phyloP scores from a whole-genome alignment of 2,113 vertebrate species.

The Parus major region DNA sequence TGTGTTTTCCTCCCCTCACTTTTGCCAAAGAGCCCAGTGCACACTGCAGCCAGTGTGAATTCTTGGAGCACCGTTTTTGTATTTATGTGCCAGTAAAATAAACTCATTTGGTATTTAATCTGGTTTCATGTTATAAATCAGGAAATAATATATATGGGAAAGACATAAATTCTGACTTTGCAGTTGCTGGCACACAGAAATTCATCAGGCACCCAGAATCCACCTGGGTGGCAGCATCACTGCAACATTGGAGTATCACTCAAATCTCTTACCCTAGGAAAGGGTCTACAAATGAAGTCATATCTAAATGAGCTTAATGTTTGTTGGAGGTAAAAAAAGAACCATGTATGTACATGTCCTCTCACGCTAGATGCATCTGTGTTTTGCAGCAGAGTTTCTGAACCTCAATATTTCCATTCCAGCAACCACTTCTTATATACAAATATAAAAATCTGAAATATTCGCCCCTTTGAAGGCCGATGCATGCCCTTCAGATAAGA shows the following conservation, averaged over 20 bases:
- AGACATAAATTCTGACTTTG: not conserved
- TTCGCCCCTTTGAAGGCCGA: not conserved
- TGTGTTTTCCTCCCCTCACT: not conserved
- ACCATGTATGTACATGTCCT: fast-evolving
- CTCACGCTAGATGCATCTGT: not conserved
- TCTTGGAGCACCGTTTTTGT: not conserved
- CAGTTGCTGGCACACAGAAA: not conserved
- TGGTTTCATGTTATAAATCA: not conserved
- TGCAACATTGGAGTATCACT: not conserved
- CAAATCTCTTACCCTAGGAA: not conserved
- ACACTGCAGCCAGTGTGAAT: not conserved
- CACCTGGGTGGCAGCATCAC: not conserved
- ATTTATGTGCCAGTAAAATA: not conserved
- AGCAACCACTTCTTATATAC: not conserved
- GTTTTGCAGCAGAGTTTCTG: not conserved
- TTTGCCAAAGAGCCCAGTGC: not conserved
- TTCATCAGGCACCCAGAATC: not conserved
- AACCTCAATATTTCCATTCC: not conserved
- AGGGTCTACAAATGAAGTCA: not conserved
- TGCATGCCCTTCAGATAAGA: not conserved
- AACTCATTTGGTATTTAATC: not conserved
- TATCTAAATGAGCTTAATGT: not conserved
- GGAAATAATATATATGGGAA: not conserved
- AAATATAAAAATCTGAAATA: not conserved
- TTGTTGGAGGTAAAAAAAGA: not conserved